Conservation (phyloP, 2,888 invertebrate genomes). For the Germaria angustata region DNA sequence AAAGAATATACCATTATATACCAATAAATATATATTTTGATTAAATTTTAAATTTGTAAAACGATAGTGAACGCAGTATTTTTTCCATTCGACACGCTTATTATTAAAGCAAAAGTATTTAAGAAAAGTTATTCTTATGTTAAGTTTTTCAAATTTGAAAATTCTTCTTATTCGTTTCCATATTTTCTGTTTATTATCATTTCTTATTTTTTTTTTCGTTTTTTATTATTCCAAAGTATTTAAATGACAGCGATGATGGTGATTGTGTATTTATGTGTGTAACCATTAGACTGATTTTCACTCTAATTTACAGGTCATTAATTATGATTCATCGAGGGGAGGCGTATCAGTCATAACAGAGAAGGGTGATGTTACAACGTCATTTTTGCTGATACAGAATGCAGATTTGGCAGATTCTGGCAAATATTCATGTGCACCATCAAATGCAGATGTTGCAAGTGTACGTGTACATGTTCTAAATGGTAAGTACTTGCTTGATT, state of each 20-base stretch:
- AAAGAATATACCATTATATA: too few species aligned
- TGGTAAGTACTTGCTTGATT: slow-evolving; percentile 82
- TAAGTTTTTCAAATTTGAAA: too few species aligned
- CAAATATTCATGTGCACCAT: slow-evolving; percentile 89
- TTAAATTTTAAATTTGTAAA: too few species aligned
- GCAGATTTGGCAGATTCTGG: slow-evolving; percentile 88
- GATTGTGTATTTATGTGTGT: background rate
- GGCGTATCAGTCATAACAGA: slow-evolving; percentile 90
- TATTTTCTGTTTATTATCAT: background rate
- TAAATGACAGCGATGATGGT: background rate
- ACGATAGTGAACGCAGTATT: too few species aligned
- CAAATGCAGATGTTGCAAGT: slow-evolving; percentile 89
- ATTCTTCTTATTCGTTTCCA: too few species aligned
- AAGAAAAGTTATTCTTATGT: too few species aligned
- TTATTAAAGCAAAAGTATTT: too few species aligned
- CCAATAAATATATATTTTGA: too few species aligned
- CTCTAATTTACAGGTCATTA: slow-evolving; percentile 83
- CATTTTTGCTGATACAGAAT: slow-evolving; percentile 88
- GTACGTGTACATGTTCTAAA: slow-evolving; percentile 90
- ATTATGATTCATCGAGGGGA: slow-evolving; percentile 89
- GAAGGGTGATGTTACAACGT: slow-evolving; percentile 89
- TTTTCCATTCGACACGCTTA: too few species aligned
- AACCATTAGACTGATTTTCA: slow-evolving; percentile 24
- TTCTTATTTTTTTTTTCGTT: background rate
- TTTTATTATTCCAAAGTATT: background rate